Evolutionary conservation across 2,888 invertebrate genomes (phyloP), one percentile per base, ranked within the genome.

Genomic region (Drosophila niveifrons): DNA sequence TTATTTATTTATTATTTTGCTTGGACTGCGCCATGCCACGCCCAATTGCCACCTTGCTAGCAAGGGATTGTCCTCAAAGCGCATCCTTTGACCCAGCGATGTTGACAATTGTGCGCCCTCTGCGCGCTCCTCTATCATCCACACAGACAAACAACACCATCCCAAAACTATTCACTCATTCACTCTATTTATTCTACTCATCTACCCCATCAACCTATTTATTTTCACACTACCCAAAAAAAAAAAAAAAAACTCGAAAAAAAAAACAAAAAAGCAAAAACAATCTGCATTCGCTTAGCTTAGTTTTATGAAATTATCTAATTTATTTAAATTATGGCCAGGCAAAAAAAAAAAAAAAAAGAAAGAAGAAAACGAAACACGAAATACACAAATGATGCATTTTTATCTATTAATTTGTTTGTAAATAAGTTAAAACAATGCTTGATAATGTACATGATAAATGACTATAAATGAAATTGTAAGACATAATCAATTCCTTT

Each of bases 21-120:
- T 53, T 63, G 18, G 47, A 78, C 72, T 67, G 72, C 66, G 72
- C 64, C 73, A 41, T 18, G 77, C 73, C 76, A 72, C 78, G 78
- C 67, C 82, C 88, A 90, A 92, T 91, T 92, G 91, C 79, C 90
- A 73, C 92, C 91, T 92, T 92, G 92, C 92, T 91, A 90, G 91
- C 91, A 90, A 91, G 91, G 92, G 91, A 83, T 77, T 77, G 63
- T 23, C 28, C 17, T 28, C 9, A 39, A 48, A 31, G 17, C 44
- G 28, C 46, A 68, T 82, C 91, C 92, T 92, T 91, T 91, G 91
- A 82, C 67, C 88, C 90, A 90, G 92, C 89, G 92, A 92, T 91
- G 92, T 66, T 78, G 91, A 82, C 91, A 92, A 92, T 92, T 91
- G 87, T 68, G 76, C 77, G 78, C 70, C 67, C 73, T 63, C 53